Evolutionary conservation across 64 coral and sea anemone genomes (phyloP).

Genomic region (Exaiptasia diaphana): DNA sequence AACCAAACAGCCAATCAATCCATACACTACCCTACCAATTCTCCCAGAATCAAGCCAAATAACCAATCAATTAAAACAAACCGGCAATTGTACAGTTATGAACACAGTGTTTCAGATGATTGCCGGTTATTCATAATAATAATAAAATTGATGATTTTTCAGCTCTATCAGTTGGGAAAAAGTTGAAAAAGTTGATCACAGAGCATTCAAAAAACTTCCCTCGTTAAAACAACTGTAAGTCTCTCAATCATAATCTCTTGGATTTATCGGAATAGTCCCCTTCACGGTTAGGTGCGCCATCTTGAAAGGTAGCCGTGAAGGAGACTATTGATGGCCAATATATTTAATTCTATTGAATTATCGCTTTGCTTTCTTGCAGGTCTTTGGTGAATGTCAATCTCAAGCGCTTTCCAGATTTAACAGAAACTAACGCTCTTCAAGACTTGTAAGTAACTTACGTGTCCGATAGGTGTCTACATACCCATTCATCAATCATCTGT

Average conservation of each 20-base stretch:
- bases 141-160: too few relatives aligned
- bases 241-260: background rate
- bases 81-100: too few relatives aligned
- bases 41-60: too few relatives aligned
- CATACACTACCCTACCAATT: too few relatives aligned
- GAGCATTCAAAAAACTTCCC: conserved; percentile 38
- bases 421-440: conserved; percentile 24
- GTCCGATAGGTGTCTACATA: too few relatives aligned
- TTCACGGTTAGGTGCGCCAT: background rate
- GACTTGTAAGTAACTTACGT: conserved; percentile 42
- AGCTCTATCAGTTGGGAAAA: conserved; percentile 40
- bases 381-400: conserved; percentile 8
- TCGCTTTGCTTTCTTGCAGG: background rate
- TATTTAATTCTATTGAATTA: background rate
- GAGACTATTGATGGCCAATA: background rate
- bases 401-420: conserved; percentile 54
- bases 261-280: background rate
- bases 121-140: too few relatives aligned
- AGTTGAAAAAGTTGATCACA: conserved; percentile 5
- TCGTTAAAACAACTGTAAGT: conserved; percentile 49
- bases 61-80: too few relatives aligned
- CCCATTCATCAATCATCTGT: too few relatives aligned
- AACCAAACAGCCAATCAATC: too few relatives aligned
- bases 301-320: background rate
- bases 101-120: too few relatives aligned